phyloP scores from a whole-genome alignment of 2,888 invertebrate species.

The Yponomeuta cagnagella region DNA sequence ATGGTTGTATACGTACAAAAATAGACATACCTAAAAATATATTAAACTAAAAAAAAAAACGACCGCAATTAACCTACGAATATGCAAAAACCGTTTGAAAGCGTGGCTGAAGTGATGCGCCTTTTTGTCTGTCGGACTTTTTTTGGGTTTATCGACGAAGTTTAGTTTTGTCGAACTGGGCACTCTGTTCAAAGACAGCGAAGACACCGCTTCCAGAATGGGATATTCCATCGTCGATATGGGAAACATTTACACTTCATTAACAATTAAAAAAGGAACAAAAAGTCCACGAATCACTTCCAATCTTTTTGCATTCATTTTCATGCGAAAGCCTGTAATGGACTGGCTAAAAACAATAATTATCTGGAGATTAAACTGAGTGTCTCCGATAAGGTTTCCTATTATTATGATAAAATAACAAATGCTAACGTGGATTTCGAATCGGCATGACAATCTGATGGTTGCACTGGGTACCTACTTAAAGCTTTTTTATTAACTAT shows the following conservation, averaged over 20 bases:
- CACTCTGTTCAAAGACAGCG: slow-evolving; percentile 11
- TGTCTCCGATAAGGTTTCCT: neutral
- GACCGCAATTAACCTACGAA: slow-evolving; percentile 1
- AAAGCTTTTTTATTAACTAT: too few relatives aligned
- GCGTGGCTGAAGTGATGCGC: slow-evolving; percentile 1
- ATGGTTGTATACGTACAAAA: too few relatives aligned
- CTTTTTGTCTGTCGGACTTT: slow-evolving; percentile 45
- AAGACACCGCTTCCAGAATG: slow-evolving; percentile 19
- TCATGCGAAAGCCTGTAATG: neutral
- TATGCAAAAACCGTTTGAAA: slow-evolving; percentile 5
- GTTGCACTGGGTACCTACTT: too few relatives aligned
- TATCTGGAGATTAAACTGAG: neutral
- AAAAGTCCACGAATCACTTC: neutral
- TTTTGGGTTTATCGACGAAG: slow-evolving; percentile 33
- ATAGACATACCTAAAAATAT: too few relatives aligned
- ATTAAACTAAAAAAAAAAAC: too few relatives aligned
- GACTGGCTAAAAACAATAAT: neutral
- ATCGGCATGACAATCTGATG: too few relatives aligned
- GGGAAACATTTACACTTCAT: neutral
- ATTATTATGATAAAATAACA: neutral
- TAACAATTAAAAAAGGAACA: neutral
- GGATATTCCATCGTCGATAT: slow-evolving; percentile 25
- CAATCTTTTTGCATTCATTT: neutral
- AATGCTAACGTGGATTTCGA: neutral
- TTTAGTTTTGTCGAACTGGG: slow-evolving; percentile 1